Conservation (phyloP, 2,113 vertebrate genomes). For the Camarhynchus parvulus region DNA sequence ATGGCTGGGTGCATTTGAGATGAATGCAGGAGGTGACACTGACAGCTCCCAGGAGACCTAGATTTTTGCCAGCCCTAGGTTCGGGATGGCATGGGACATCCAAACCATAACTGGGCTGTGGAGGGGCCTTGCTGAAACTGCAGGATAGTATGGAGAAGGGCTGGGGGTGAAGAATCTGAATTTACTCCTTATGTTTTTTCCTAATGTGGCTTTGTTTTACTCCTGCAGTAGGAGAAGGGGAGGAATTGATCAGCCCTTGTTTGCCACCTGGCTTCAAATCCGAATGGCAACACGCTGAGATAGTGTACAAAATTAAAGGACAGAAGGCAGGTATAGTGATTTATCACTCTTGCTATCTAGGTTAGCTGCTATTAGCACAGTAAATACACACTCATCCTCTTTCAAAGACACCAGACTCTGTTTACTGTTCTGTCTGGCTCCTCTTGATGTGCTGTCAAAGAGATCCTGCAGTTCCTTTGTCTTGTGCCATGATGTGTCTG, state of each 20-base stretch:
- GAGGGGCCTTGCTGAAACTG: background rate
- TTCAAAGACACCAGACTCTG: background rate
- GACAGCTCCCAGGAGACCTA: background rate
- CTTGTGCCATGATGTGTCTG: background rate
- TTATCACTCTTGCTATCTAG: background rate
- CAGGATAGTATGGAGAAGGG: background rate
- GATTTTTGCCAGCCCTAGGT: background rate
- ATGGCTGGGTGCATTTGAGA: background rate
- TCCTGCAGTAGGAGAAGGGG: slow-evolving; percentile 78
- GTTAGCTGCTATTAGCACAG: background rate
- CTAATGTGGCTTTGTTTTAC: background rate
- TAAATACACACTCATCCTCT: background rate
- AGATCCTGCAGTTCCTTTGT: background rate
- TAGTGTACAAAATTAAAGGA: slow-evolving; percentile 85
- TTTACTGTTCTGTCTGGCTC: background rate
- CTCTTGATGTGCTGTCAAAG: background rate
- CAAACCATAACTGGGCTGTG: background rate
- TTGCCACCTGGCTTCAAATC: slow-evolving; percentile 82
- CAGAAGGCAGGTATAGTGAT: slow-evolving; percentile 85
- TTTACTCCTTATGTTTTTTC: background rate
- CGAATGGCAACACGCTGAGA: slow-evolving; percentile 87
- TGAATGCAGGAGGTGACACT: background rate
- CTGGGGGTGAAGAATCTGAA: background rate
- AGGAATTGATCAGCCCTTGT: slow-evolving; percentile 88
- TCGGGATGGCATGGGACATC: background rate